Conservation (phyloP, 2,888 invertebrate genomes). For the Cerceris ruficornis region DNA sequence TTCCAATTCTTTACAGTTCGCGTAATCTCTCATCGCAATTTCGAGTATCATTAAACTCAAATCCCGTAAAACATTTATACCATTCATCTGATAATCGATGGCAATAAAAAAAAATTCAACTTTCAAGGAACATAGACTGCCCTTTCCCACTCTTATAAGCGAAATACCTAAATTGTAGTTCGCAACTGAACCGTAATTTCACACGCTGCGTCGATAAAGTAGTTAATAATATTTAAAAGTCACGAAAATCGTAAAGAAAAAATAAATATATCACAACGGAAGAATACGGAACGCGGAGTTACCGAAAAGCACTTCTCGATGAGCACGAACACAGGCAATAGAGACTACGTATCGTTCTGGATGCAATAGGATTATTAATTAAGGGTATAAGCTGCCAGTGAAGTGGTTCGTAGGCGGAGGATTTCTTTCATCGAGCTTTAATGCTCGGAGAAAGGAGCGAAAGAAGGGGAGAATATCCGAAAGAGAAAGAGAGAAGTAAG, state of each 20-base stretch:
- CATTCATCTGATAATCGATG: background rate
- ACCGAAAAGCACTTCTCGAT: background rate
- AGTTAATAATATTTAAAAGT: no score
- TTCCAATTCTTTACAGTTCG: no score
- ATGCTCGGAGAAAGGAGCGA: constrained; percentile 32
- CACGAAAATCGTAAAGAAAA: no score
- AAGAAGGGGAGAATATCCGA: constrained; percentile 28
- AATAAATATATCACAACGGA: no score
- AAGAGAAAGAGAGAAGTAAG: constrained; percentile 2
- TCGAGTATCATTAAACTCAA: no score
- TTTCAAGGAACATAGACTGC: background rate
- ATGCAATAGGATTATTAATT: constrained; percentile 60
- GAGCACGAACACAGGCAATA: constrained; percentile 11
- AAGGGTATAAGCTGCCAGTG: constrained; percentile 51
- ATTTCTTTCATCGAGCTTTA: constrained; percentile 58
- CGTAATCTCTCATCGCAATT: no score
- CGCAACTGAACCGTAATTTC: no score
- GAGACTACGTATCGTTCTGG: constrained; percentile 37
- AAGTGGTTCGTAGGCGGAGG: constrained; percentile 33
- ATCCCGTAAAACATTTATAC: background rate
- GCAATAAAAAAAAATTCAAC: background rate
- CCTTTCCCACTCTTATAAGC: background rate
- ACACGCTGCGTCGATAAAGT: no score
- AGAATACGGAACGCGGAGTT: background rate
- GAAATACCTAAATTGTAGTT: no score